These are phyloP conservation scores for Meta bourneti DNA, from an alignment of 2,888 invertebrate genomes.

Conservation along the genomic window DNA sequence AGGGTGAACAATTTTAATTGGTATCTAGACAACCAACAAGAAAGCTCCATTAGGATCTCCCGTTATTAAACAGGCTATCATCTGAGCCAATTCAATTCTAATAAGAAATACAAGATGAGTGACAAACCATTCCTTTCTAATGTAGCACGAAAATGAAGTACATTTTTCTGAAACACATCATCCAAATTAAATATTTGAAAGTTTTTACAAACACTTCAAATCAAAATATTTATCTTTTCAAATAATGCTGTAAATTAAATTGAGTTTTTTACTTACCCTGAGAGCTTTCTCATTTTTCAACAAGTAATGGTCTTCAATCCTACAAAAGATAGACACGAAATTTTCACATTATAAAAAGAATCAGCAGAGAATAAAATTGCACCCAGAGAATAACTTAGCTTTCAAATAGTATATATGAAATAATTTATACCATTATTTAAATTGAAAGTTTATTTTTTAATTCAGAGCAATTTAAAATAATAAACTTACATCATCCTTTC, in stretches of 20 bases:
- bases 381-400: background rate
- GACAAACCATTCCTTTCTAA: too few relatives aligned
- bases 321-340: conserved; percentile 12
- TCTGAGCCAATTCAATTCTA: too few relatives aligned
- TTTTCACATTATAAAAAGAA: background rate
- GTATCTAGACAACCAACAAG: too few relatives aligned
- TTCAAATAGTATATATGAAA: background rate
- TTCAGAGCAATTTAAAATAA: background rate
- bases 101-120: too few relatives aligned
- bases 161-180: too few relatives aligned
- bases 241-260: background rate
- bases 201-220: background rate
- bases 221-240: background rate
- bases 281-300: conserved; percentile 59
- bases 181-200: too few relatives aligned
- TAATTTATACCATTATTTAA: background rate
- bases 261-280: conserved; percentile 22
- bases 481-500: conserved; percentile 77
- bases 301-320: conserved; percentile 63
- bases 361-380: background rate
- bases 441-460: background rate
- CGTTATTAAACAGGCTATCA: too few relatives aligned
- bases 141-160: too few relatives aligned
- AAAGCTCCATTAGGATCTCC: too few relatives aligned
- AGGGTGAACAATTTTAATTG: too few relatives aligned